Percentiles rank a stretch among this genome's conserved stretches.
phyloP scores from a whole-genome alignment of 1,140 invertebrate genomes.

The Polypedilum pembai region DNA sequence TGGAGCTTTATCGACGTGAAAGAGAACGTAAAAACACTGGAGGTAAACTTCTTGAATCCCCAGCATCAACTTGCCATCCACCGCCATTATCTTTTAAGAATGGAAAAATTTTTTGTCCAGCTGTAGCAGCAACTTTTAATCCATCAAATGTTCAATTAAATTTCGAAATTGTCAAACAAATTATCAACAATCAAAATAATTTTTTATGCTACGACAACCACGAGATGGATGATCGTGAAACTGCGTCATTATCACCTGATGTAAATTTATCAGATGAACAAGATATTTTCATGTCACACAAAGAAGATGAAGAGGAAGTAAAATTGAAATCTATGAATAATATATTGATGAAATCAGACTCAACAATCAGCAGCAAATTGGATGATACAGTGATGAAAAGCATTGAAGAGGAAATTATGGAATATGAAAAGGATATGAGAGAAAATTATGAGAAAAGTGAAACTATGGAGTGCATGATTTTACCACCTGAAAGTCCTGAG shows the following conservation, averaged over 20 bases:
- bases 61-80: slow-evolving; percentile 31
- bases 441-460: slow-evolving; percentile 41
- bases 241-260: neutral
- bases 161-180: slow-evolving; percentile 41
- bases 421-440: slow-evolving; percentile 41
- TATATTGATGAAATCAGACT: neutral
- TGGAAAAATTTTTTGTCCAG: slow-evolving; percentile 41
- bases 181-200: slow-evolving; percentile 38
- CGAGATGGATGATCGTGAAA: slow-evolving; percentile 36
- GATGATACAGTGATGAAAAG: slow-evolving; percentile 28
- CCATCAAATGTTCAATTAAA: slow-evolving; percentile 40
- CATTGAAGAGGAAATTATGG: slow-evolving; percentile 33
- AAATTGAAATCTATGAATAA: slow-evolving; percentile 32
- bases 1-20: slow-evolving; percentile 30
- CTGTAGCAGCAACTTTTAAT: slow-evolving; percentile 35
- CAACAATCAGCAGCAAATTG: slow-evolving; percentile 30
- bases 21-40: slow-evolving; percentile 16
- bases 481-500: slow-evolving; percentile 33
- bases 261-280: slow-evolving; percentile 11
- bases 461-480: slow-evolving; percentile 39
- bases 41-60: neutral
- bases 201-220: slow-evolving; percentile 40
- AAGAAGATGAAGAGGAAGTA: neutral
- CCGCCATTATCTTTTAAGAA: slow-evolving; percentile 41
- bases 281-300: slow-evolving; percentile 27